Conservation (phyloP, 2,113 vertebrate species). For the Lophius piscatorius region DNA sequence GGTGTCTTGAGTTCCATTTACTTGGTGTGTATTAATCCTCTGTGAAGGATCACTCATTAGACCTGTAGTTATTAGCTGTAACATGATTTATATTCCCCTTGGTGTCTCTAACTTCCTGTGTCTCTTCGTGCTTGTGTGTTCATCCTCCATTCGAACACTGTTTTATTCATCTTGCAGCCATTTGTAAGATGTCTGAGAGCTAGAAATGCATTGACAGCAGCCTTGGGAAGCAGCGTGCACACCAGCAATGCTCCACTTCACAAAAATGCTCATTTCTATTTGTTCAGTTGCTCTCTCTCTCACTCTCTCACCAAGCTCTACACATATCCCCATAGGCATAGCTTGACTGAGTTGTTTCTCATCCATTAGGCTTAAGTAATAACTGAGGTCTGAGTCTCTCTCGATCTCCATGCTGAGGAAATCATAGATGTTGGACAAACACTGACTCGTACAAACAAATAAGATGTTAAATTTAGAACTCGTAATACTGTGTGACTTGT, state of each 20-base stretch:
- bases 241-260: slow-evolving; percentile 26
- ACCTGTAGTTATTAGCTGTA: background rate
- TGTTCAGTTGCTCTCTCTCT: slow-evolving; percentile 17
- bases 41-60: slow-evolving; percentile 6
- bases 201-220: slow-evolving; percentile 34
- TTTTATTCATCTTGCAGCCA: slow-evolving; percentile 9
- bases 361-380: slow-evolving; percentile 35
- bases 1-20: slow-evolving; percentile 4
- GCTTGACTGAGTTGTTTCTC: slow-evolving; percentile 19
- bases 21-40: background rate
- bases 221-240: slow-evolving; percentile 17
- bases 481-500: background rate
- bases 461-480: slow-evolving; percentile 9
- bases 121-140: background rate
- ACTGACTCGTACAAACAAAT: background rate
- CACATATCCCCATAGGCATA: slow-evolving; percentile 5
- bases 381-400: slow-evolving; percentile 5
- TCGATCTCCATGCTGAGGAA: background rate
- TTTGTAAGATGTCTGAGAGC: slow-evolving; percentile 21
- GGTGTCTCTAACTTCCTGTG: background rate
- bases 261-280: slow-evolving; percentile 40
- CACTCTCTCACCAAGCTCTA: background rate
- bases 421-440: background rate
- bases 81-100: slow-evolving; percentile 2
- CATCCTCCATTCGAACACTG: slow-evolving; percentile 13